Evolutionary conservation across 2,797 vertebrate genomes (phyloP).

Genomic region (Valencia hispanica): DNA sequence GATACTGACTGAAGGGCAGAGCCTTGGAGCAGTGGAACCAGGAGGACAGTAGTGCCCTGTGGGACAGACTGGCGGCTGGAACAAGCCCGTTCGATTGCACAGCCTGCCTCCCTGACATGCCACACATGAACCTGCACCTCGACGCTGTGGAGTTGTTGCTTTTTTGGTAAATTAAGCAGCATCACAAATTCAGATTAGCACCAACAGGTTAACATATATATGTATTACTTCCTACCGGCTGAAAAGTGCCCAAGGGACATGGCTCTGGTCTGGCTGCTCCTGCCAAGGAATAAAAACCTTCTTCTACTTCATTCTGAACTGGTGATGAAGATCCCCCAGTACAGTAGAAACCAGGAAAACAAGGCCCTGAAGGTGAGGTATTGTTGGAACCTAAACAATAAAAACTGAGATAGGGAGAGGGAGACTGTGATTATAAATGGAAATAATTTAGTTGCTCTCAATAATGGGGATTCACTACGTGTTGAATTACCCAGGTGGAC

Average conservation of each 20-base stretch:
- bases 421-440: conserved; percentile 6
- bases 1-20: conserved; percentile 85
- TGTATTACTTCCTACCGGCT: conserved; percentile 78
- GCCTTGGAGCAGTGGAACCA: conserved; percentile 74
- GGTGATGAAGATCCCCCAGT: conserved; percentile 80
- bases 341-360: conserved; percentile 88
- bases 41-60: conserved; percentile 88
- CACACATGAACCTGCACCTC: conserved; percentile 79
- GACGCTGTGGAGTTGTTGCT: conserved; percentile 69
- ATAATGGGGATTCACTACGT: neutral
- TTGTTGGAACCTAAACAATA: conserved; percentile 84
- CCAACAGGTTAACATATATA: neutral
- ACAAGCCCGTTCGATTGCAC: conserved; percentile 85
- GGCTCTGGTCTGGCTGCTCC: conserved; percentile 82
- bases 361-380: conserved; percentile 82
- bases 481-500: conserved; percentile 84
- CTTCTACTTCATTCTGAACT: conserved; percentile 80
- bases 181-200: conserved; percentile 9
- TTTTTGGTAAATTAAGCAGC: conserved; percentile 18
- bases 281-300: conserved; percentile 81
- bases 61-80: conserved; percentile 79
- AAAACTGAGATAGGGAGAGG: conserved; percentile 64
- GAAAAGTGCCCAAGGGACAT: conserved; percentile 86
- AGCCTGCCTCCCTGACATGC: conserved; percentile 84
- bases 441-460: neutral